These are phyloP conservation scores for Anolis apletophallus DNA, from an alignment of 2,797 vertebrate species.

Conservation along the genomic window DNA sequence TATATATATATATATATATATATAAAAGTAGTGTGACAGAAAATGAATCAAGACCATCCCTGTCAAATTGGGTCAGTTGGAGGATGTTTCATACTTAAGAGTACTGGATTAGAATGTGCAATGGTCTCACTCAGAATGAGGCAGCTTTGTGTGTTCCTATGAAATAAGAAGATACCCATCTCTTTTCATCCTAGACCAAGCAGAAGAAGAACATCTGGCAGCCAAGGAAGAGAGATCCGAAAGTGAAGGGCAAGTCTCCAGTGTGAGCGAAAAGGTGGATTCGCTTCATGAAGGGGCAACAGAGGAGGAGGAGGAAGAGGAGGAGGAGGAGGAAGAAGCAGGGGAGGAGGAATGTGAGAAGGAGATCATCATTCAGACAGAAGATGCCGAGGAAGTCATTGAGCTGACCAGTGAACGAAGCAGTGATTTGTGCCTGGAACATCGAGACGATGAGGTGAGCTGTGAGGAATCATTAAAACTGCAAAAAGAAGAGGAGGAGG, in stretches of 20 bases:
- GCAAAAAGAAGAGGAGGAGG: constrained; percentile 67
- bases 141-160: too few relatives aligned
- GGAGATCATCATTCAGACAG: constrained; percentile 78
- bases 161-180: constrained; percentile 70
- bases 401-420: constrained; percentile 77
- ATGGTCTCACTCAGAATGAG: too few relatives aligned
- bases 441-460: constrained; percentile 49
- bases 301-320: constrained; percentile 70
- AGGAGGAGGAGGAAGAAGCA: constrained; percentile 56
- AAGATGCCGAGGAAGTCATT: constrained; percentile 77
- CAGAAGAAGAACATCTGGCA: constrained; percentile 77
- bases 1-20: too few relatives aligned
- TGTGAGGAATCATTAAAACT: constrained; percentile 76
- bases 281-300: constrained; percentile 59
- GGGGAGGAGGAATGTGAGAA: constrained; percentile 75
- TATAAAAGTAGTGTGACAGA: too few relatives aligned
- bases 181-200: constrained; percentile 87
- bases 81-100: too few relatives aligned
- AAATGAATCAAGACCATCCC: too few relatives aligned
- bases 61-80: too few relatives aligned
- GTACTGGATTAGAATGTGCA: too few relatives aligned
- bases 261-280: constrained; percentile 43
- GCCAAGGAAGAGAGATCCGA: constrained; percentile 70
- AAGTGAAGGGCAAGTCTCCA: constrained; percentile 66
- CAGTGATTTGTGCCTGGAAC: constrained; percentile 73